Conservation (phyloP, 2,797 vertebrate genomes). For the Smutsia temminckii region DNA sequence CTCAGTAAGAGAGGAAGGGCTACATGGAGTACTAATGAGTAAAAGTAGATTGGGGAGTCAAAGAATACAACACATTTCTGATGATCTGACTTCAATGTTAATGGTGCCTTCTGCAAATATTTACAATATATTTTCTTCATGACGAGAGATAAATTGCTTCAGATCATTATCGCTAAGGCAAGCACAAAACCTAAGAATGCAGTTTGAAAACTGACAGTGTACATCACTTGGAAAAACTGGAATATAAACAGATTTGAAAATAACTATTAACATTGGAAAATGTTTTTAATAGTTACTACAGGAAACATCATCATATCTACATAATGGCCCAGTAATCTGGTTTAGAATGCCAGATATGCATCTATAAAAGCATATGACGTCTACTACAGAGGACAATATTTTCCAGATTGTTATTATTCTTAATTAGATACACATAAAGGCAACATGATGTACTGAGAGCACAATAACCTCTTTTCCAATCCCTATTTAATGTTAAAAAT, state of each 20-base stretch:
- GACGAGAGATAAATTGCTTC: background rate
- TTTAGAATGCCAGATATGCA: background rate
- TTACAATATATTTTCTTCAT: background rate
- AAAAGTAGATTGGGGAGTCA: background rate
- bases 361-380: background rate
- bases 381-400: background rate
- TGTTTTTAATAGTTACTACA: background rate
- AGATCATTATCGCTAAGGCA: background rate
- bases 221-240: background rate
- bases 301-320: background rate
- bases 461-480: background rate
- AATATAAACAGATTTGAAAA: background rate
- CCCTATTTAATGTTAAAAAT: background rate
- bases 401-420: conserved; percentile 2
- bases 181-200: accelerated
- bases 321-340: background rate
- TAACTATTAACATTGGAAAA: background rate
- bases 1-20: background rate
- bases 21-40: background rate
- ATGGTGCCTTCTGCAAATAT: background rate
- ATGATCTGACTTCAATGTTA: background rate
- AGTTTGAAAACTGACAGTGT: background rate
- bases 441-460: background rate
- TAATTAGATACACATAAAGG: background rate
- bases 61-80: background rate